These are phyloP conservation scores for Aphaenogaster floridana DNA, from an alignment of 1,140 invertebrate genomes.

Conservation along the genomic window DNA sequence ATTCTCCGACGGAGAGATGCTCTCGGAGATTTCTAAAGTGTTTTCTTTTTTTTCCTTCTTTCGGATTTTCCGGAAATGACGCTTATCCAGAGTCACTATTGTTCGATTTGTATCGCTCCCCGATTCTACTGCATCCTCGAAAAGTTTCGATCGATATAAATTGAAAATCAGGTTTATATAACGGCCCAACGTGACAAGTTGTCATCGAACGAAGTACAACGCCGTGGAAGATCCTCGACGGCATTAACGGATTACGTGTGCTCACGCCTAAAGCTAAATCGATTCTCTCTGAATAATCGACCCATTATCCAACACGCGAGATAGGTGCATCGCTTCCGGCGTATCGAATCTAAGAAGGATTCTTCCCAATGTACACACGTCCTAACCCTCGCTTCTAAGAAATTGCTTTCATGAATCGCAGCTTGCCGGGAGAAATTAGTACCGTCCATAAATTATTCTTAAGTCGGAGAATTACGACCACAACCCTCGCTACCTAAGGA, in stretches of 20 bases:
- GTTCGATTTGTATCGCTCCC: not conserved
- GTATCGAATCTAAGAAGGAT: not conserved
- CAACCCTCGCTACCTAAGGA: not conserved
- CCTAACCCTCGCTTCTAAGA: slow-evolving; percentile 23
- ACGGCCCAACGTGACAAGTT: slow-evolving; percentile 26
- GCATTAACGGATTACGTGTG: slow-evolving; percentile 53
- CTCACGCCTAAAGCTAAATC: slow-evolving; percentile 21
- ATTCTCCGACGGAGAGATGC: slow-evolving; percentile 28
- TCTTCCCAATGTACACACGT: slow-evolving; percentile 14
- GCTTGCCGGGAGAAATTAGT: slow-evolving; percentile 34
- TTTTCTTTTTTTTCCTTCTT: slow-evolving; percentile 5
- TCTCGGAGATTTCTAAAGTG: slow-evolving; percentile 10
- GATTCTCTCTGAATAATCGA: slow-evolving; percentile 38
- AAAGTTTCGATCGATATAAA: slow-evolving; percentile 35
- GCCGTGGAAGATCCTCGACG: not conserved
- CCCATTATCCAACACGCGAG: slow-evolving; percentile 22
- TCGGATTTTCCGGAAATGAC: not conserved
- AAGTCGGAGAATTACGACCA: slow-evolving; percentile 45
- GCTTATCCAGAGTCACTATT: not conserved
- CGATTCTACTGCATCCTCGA: not conserved
- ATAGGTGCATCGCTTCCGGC: not conserved
- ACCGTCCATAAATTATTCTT: slow-evolving; percentile 58
- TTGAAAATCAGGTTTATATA: slow-evolving; percentile 61
- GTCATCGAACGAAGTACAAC: not conserved
- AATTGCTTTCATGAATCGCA: slow-evolving; percentile 35